phyloP scores from a whole-genome alignment of 2,797 vertebrate genomes.

The Leuciscus waleckii region DNA sequence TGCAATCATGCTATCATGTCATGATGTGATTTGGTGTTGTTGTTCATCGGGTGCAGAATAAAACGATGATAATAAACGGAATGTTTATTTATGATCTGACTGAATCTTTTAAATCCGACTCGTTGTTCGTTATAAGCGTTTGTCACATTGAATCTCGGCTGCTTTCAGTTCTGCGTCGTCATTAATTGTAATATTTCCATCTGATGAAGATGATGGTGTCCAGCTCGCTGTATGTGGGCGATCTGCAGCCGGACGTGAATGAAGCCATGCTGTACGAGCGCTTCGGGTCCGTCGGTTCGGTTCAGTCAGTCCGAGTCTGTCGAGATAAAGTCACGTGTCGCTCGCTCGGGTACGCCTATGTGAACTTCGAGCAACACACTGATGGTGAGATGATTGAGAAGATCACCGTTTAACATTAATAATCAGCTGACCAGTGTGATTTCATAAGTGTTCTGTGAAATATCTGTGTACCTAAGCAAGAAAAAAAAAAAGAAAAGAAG shows the following conservation, averaged over 20 bases:
- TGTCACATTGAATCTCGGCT: not conserved
- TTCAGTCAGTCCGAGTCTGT: constrained; percentile 89
- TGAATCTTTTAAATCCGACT: constrained; percentile 23
- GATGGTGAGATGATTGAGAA: constrained; percentile 78
- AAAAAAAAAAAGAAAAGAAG: not conserved
- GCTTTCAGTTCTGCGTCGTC: too few species aligned
- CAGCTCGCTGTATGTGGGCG: constrained; percentile 86
- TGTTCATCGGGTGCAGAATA: not conserved
- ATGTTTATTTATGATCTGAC: constrained; percentile 23
- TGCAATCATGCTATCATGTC: not conserved
- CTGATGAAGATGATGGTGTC: not conserved
- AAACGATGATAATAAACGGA: not conserved
- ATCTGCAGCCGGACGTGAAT: constrained; percentile 88
- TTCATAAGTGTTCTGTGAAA: not conserved
- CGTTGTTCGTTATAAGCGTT: constrained; percentile 8
- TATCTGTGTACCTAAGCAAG: not conserved
- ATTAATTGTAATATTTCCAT: not conserved
- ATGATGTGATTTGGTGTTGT: not conserved
- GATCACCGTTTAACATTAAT: not conserved
- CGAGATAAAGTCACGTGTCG: constrained; percentile 90
- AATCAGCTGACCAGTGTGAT: not conserved
- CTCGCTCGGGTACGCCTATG: constrained; percentile 90
- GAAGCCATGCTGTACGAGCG: constrained; percentile 92
- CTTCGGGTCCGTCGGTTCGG: constrained; percentile 88
- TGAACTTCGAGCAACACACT: constrained; percentile 90